phyloP scores from a whole-genome alignment of 2,113 vertebrate genomes.

The Apodemus speciosus region DNA sequence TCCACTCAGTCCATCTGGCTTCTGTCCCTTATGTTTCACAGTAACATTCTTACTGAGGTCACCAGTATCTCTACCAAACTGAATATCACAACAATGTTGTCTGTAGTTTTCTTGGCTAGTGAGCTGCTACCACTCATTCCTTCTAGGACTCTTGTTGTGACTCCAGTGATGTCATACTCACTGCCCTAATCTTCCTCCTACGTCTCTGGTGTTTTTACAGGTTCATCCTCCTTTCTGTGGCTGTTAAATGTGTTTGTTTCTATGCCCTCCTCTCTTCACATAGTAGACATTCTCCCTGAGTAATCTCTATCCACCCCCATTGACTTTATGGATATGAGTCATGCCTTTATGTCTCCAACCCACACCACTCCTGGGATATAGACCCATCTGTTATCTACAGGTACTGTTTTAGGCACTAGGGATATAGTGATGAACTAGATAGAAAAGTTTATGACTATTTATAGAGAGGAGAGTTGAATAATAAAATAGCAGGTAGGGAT shows the following conservation, averaged over 20 bases:
- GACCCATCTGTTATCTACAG: slow-evolving; percentile 30
- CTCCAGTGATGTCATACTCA: background rate
- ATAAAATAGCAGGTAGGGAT: background rate
- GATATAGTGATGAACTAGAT: background rate
- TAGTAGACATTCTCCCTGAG: slow-evolving; percentile 14
- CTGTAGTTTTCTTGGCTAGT: slow-evolving; percentile 1
- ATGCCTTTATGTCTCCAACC: slow-evolving; percentile 6
- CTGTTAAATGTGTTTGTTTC: slow-evolving; percentile 19
- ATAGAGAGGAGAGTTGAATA: background rate
- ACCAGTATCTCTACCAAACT: background rate
- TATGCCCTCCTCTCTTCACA: background rate
- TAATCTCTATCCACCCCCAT: background rate
- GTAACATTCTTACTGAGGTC: background rate
- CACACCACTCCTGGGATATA: background rate
- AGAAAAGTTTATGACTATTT: background rate
- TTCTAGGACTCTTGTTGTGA: background rate
- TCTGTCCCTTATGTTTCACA: background rate
- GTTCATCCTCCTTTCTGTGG: background rate
- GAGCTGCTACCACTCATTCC: background rate
- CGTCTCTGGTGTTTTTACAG: slow-evolving; percentile 52
- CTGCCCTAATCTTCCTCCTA: background rate
- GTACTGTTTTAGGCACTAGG: background rate
- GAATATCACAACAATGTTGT: slow-evolving; percentile 9
- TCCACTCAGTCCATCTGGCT: background rate
- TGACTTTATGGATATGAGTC: slow-evolving; percentile 39